Conservation (phyloP, 2,113 vertebrate species). For the Microtus montanus region DNA sequence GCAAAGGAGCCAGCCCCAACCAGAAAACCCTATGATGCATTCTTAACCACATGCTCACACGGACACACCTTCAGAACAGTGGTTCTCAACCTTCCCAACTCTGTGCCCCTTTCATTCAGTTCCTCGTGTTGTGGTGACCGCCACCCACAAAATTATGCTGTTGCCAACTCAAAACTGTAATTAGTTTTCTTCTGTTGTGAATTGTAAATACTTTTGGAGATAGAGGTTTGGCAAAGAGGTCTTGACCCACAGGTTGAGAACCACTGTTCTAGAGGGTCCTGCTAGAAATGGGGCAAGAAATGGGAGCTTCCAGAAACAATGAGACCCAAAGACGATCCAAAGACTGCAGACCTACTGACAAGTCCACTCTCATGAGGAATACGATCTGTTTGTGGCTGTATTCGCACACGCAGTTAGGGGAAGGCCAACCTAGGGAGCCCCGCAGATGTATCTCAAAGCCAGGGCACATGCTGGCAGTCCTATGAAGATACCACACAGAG, state of each 20-base stretch:
- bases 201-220: background rate
- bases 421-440: rapidly evolving
- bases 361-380: rapidly evolving
- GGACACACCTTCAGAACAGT: rapidly evolving
- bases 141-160: background rate
- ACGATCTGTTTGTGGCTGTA: rapidly evolving
- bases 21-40: rapidly evolving
- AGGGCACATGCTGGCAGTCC: background rate
- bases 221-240: background rate
- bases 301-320: background rate
- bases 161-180: background rate
- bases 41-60: background rate
- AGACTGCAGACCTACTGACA: rapidly evolving
- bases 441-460: background rate
- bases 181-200: background rate
- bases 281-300: background rate
- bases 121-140: background rate
- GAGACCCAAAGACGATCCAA: background rate
- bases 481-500: too few species aligned
- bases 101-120: background rate
- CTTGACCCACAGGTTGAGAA: background rate
- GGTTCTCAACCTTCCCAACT: background rate
- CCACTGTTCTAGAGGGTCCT: background rate
- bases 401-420: rapidly evolving
- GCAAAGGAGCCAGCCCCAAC: background rate